Conservation (phyloP, 2,113 vertebrate species). For the Piaya cayana region DNA sequence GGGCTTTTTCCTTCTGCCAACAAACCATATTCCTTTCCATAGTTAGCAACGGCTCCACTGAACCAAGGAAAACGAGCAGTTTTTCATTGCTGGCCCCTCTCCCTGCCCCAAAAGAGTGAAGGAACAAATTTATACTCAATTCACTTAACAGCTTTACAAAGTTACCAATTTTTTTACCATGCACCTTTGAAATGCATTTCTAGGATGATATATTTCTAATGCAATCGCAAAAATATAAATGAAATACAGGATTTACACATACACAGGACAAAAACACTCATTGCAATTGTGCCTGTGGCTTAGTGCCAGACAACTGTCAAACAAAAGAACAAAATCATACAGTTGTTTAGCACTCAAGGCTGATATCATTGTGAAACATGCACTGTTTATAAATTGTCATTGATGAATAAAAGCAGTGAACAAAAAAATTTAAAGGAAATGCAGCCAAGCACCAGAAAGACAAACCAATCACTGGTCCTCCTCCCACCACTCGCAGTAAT, state of each 20-base stretch:
- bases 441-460: slow-evolving; percentile 34
- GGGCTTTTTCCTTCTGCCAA: neutral
- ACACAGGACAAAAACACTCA: neutral
- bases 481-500: neutral
- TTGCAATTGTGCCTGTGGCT: neutral
- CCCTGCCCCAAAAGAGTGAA: neutral
- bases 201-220: neutral
- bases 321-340: slow-evolving; percentile 66
- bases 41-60: neutral
- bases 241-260: neutral
- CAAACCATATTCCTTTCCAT: neutral
- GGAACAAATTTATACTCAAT: neutral
- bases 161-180: neutral
- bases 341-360: slow-evolving; percentile 51
- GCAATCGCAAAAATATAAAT: neutral
- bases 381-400: slow-evolving; percentile 62
- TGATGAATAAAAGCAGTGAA: slow-evolving; percentile 54
- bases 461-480: slow-evolving; percentile 9
- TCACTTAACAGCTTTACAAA: neutral
- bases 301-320: slow-evolving; percentile 55
- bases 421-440: slow-evolving; percentile 60
- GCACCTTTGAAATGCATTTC: neutral
- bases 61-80: neutral
- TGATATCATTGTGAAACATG: slow-evolving; percentile 57
- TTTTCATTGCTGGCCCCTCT: neutral